phyloP scores from a whole-genome alignment of 1,140 invertebrate genomes.

The Probaryconus sp. region DNA sequence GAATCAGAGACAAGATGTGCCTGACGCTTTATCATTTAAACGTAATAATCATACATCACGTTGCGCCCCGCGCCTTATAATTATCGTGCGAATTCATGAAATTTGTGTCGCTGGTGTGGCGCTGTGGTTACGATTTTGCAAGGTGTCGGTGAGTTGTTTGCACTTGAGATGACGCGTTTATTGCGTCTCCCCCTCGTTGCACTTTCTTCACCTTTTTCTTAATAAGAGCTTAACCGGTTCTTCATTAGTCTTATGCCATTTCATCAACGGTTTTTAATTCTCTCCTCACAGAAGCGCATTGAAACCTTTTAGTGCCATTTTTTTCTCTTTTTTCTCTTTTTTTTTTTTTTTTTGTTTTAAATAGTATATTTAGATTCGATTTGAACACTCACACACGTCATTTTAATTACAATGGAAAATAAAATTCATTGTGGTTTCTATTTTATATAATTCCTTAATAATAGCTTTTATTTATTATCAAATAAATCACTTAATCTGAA shows the following conservation, averaged over 20 bases:
- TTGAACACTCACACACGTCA: too few relatives aligned
- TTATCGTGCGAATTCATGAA: constrained; percentile 66
- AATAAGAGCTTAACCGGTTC: constrained; percentile 61
- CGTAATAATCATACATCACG: constrained; percentile 64
- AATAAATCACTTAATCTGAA: constrained; percentile 35
- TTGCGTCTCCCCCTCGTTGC: constrained; percentile 52
- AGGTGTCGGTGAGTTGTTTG: constrained; percentile 50
- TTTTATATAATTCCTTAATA: constrained; percentile 44
- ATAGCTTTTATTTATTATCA: constrained; percentile 40
- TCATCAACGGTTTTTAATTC: constrained; percentile 47
- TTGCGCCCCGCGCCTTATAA: constrained; percentile 53
- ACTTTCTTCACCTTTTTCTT: constrained; percentile 61
- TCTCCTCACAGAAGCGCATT: constrained; percentile 1
- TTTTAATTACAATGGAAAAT: too few relatives aligned
- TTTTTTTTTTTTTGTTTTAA: too few relatives aligned
- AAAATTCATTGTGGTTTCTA: too few relatives aligned
- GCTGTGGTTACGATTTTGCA: constrained; percentile 59
- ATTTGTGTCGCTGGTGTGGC: constrained; percentile 53
- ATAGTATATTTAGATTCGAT: too few relatives aligned
- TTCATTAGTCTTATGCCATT: constrained; percentile 58
- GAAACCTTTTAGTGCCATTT: too few relatives aligned
- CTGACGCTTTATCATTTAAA: constrained; percentile 62
- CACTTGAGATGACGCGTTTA: constrained; percentile 61
- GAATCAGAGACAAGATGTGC: constrained; percentile 16
- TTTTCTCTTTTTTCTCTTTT: too few relatives aligned